phyloP scores from a whole-genome alignment of 2,113 vertebrate species.

The Cyprinodon brontotheroides region DNA sequence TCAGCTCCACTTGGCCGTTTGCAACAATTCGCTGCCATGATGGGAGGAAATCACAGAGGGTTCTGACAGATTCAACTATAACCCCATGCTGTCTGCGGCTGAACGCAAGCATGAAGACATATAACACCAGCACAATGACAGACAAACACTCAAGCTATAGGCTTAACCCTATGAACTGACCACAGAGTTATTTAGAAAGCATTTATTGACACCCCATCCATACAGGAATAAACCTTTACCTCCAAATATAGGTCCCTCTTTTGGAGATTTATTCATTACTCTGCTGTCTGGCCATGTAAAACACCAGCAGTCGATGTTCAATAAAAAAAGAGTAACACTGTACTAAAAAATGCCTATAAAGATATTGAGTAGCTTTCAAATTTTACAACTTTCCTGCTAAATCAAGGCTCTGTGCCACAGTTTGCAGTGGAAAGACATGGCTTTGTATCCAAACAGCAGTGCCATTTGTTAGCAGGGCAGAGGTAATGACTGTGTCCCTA shows the following conservation, averaged over 20 bases:
- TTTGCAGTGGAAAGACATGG: conserved; percentile 7
- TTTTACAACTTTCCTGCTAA: conserved; percentile 54
- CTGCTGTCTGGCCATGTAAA: conserved; percentile 24
- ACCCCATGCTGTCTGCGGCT: conserved; percentile 54
- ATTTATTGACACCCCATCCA: conserved; percentile 23
- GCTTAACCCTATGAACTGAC: conserved; percentile 21
- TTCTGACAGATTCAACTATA: conserved; percentile 58
- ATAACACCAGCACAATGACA: conserved; percentile 51
- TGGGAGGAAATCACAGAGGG: conserved; percentile 60
- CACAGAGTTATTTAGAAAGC: conserved; percentile 43
- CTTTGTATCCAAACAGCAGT: conserved; percentile 44
- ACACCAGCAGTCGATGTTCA: conserved; percentile 45
- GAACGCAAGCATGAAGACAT: conserved; percentile 49
- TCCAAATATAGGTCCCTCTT: conserved; percentile 6
- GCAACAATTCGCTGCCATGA: conserved; percentile 53
- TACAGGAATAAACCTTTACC: conserved; percentile 53
- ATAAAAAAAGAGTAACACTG: conserved; percentile 48
- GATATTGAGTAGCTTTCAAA: conserved; percentile 53
- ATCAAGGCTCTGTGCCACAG: conserved; percentile 41
- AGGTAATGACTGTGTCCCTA: conserved; percentile 73
- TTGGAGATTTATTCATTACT: conserved; percentile 55
- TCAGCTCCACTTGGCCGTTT: conserved; percentile 58
- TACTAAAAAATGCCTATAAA: conserved; percentile 56
- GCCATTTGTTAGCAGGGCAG: conserved; percentile 64
- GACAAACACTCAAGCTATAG: conserved; percentile 25